Evolutionary conservation across 2,888 invertebrate genomes (phyloP), one percentile per base, ranked within the genome.

Genomic region (Actias luna): DNA sequence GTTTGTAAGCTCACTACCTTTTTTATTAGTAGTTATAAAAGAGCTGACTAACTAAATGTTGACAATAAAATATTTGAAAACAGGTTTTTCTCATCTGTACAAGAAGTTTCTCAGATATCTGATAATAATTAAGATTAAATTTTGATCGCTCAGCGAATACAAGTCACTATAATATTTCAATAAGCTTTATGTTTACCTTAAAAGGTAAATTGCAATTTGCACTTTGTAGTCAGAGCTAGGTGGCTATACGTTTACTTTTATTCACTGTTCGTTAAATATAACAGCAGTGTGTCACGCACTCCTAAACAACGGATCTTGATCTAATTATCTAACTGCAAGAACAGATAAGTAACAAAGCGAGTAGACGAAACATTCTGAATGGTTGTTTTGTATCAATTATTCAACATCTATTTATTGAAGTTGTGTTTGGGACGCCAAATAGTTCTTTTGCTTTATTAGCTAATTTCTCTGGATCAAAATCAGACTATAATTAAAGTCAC

Each of bases 231-330:
- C n/a, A n/a, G n/a, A 16, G 39, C 5, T 39, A n/a, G 39, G n/a
- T 39, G 16, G 39, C n/a, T 39, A 39, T 46, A 2, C 22, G 3
- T 46, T 46, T 46, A 8, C 46, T 46, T 46, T 46, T 18, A 46
- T 46, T 22, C 10, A 18, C 18, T 7, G 16, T 59, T 52, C 27
- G 27, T 36, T n/a, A 25, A 63, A 63, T 62, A 50, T 33, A 8
- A 3, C 0, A 35, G 0, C 74, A 57, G 71, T 83, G 60, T 75
- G 71, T 76, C 70, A 31, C 64, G n/a, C 42, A 35, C 67, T 75
- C 68, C 76, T 79, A 74, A 82, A 80, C 80, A 84, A 85, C 81
- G 83, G 80, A 84, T 84, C 80, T 82, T 84, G 81, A 85, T 85
- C 77, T 81, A 87, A 87, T 85, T 85, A 87, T 78, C 80, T 77